Evolutionary conservation across 2,797 vertebrate genomes (phyloP), one percentile per base, ranked within the genome.

Genomic region (Oryzias sinensis): DNA sequence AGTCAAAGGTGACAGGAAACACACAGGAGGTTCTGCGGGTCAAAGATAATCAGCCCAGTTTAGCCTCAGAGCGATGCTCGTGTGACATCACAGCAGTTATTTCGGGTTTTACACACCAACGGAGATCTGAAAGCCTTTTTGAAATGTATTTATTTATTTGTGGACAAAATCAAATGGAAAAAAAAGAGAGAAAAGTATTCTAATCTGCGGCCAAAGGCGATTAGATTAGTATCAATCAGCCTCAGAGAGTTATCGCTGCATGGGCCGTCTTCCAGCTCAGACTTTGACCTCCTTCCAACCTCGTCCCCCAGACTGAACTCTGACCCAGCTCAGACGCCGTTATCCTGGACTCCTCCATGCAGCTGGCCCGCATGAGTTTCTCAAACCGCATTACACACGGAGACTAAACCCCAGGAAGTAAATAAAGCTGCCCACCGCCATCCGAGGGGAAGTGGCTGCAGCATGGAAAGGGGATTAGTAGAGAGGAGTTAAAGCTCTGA

Each of bases 201-300:
- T 22, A 52, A 45, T 44, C 18, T 14, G 9, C 6, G 14, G 27
- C 16, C 17, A 24, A n/a, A 29, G 7, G 18, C 29, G 48, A 57
- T 46, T 42, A 72, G 51, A 64, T 63, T 51, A 25, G 46, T 59
- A 58, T 58, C 54, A 59, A 20, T 4, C 6, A 41, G 42, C 46
- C 7, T 46, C 6, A 20, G 18, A 44, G 14, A 44, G 14, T 59
- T 41, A 63, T 4, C n/a, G 41, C 40, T 49, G 20, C 20, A 3
- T 22, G 20, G 2, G 2, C 4, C 5, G 2, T 1, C 37, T 33
- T 63, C 11, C 5, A 15, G 33, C 60, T 64, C 51, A 61, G 82
- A 89, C 86, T 88, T 76, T 69, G 74, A 67, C 71, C 77, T 25
- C 24, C 16, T 62, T 79, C 72, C 79, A 83, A 74, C 66, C 46